phyloP scores from a whole-genome alignment of 2,113 vertebrate genomes.

The Gallinago undulata region DNA sequence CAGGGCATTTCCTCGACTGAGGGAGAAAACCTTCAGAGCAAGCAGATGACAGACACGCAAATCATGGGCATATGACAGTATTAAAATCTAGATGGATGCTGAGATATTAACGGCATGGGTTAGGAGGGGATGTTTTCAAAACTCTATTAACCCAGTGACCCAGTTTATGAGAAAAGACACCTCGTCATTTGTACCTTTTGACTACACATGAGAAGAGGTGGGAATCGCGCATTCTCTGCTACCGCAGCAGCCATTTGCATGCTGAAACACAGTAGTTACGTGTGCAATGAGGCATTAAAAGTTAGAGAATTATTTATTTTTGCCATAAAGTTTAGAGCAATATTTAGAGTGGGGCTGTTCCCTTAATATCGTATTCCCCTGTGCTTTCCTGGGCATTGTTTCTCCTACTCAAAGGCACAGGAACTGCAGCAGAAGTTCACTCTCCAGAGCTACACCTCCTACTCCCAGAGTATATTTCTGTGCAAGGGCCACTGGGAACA shows the following conservation, averaged over 20 bases:
- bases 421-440: neutral
- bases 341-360: neutral
- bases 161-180: neutral
- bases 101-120: neutral
- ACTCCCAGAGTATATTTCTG: neutral
- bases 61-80: neutral
- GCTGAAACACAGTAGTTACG: neutral
- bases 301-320: neutral
- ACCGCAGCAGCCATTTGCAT: neutral
- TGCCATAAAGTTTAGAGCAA: neutral
- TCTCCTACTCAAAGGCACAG: neutral
- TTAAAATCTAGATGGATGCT: neutral
- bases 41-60: neutral
- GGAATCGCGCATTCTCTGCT: neutral
- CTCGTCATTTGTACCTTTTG: neutral
- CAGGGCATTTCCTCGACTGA: neutral
- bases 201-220: neutral
- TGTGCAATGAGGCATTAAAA: neutral
- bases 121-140: neutral
- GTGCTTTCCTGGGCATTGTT: neutral
- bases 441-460: neutral
- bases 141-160: conserved; percentile 33
- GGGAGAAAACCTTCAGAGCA: neutral
- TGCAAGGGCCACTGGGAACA: neutral
- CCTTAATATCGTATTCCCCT: neutral